Evolutionary conservation across 2,888 invertebrate genomes (phyloP).

Genomic region (Sphinx pinastri): DNA sequence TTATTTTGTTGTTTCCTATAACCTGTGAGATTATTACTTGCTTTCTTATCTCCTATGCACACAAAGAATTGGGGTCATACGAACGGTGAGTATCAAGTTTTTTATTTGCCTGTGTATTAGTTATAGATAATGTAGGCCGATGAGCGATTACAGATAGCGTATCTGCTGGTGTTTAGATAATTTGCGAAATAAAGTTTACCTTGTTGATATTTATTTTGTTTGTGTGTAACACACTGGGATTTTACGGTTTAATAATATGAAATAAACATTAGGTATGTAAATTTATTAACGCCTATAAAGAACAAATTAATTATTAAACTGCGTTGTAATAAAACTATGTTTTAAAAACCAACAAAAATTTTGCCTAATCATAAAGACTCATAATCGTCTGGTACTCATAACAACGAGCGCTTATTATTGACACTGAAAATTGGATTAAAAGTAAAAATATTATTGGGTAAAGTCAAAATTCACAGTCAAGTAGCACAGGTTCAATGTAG

Average conservation of each 20-base stretch:
- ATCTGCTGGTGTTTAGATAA: conserved; percentile 37
- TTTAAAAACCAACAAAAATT: no score
- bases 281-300: no score
- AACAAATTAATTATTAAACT: no score
- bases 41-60: conserved; percentile 79
- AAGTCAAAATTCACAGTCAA: neutral
- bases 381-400: no score
- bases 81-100: conserved; percentile 69
- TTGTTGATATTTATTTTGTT: conserved; percentile 5
- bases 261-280: no score
- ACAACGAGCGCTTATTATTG: no score
- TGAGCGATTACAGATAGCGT: conserved; percentile 43
- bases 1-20: conserved; percentile 51
- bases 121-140: conserved; percentile 53
- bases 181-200: conserved; percentile 41
- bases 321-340: no score
- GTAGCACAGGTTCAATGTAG: neutral
- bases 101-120: conserved; percentile 57
- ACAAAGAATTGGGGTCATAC: conserved; percentile 65
- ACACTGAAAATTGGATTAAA: no score
- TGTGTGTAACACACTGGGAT: neutral
- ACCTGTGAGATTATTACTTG: conserved; percentile 71
- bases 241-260: no score
- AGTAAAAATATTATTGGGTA: no score
- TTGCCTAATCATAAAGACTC: no score